A percentile compares a stretch with the other conserved stretches of the same genome.
These are phyloP conservation scores for Lepidotrigona ventralis DNA, from an alignment of 1,140 invertebrate species.

Conservation along the genomic window DNA sequence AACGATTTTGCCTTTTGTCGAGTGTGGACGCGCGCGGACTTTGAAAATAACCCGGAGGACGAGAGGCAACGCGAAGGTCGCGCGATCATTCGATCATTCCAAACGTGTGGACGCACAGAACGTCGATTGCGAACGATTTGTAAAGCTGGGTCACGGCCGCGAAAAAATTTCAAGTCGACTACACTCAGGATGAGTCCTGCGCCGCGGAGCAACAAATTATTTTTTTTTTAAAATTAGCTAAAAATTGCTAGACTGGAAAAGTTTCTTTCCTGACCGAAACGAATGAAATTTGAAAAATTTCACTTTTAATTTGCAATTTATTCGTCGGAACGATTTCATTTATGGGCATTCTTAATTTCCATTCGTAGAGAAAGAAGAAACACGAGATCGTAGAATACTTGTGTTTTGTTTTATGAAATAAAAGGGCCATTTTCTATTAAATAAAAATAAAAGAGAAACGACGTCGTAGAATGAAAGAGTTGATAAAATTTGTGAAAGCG, in stretches of 20 bases:
- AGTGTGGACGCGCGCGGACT: neutral
- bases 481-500: too few species aligned
- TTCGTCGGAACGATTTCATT: too few species aligned
- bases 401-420: neutral
- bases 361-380: too few species aligned
- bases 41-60: neutral
- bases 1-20: neutral
- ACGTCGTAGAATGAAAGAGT: too few species aligned
- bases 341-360: too few species aligned
- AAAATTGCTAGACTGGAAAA: neutral
- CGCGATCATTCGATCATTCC: constrained; percentile 7
- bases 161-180: neutral
- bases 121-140: constrained; percentile 5
- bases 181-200: neutral
- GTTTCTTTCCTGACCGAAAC: too few species aligned
- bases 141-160: constrained; percentile 18
- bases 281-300: too few species aligned
- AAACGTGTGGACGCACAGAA: neutral
- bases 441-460: too few species aligned
- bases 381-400: too few species aligned
- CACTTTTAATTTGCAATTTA: too few species aligned
- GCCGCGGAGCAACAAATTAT: neutral
- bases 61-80: neutral
- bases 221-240: neutral
- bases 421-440: neutral